phyloP scores from a whole-genome alignment of 2,797 vertebrate species.

The Catamblyrhynchus diadema region DNA sequence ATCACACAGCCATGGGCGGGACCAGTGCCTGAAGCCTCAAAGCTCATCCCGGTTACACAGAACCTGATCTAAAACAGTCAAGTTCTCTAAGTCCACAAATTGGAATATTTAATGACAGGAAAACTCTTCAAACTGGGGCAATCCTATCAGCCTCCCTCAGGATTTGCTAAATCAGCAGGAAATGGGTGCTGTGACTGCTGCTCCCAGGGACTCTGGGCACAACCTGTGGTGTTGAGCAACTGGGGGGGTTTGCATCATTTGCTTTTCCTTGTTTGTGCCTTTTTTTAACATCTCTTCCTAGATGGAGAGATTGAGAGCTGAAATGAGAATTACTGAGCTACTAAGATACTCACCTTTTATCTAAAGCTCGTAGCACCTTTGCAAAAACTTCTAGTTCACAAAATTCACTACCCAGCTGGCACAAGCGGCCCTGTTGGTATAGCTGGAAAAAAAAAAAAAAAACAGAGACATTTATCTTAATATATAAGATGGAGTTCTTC shows the following conservation, averaged over 20 bases:
- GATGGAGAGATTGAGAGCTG: background rate
- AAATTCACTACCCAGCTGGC: conserved; percentile 98
- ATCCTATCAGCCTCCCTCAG: background rate
- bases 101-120: background rate
- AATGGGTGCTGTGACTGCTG: background rate
- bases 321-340: background rate
- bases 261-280: background rate
- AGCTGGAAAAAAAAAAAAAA: conserved; percentile 80
- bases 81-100: background rate
- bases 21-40: fast-evolving
- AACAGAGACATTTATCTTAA: background rate
- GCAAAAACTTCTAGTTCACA: conserved; percentile 99
- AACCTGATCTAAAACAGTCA: background rate
- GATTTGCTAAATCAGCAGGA: background rate
- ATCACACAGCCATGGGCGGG: background rate
- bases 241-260: background rate
- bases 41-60: background rate
- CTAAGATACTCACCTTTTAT: conserved; percentile 86
- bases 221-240: background rate
- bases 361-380: conserved; percentile 96
- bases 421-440: conserved; percentile 97
- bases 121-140: background rate
- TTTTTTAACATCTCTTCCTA: background rate
- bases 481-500: background rate
- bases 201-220: background rate